Base-by-base conservation (phyloP, 1,140 invertebrate species). In the Lordiphosa mommai region DNA sequence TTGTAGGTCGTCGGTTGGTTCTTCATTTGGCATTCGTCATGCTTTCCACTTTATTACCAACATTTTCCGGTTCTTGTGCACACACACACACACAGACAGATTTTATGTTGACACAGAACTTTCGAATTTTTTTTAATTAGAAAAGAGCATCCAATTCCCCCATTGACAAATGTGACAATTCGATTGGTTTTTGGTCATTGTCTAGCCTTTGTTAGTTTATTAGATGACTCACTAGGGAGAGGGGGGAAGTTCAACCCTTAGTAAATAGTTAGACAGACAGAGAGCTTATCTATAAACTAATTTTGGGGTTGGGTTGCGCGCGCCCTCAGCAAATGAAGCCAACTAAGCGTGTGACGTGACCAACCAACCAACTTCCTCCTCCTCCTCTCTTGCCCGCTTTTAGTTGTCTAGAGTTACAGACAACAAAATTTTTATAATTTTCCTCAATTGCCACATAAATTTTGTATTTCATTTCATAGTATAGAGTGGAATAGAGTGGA, bases 311-410 rank as follows among this genome's bases (percentile, higher is more conserved):
- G 61, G 61, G 52, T 23, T 23, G 47, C 64, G 59, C 32, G 47
- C 64, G 53, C 44, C 64, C 37, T 50, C 16, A 37, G 60, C 47
- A 43, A 79, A 77, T 71, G 76, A 80, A 80, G 77, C 76, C 76
- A 80, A 71, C 76, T 55, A 82, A 80, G 66, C 76, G 74, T 80
- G 74, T 61, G 74, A 80, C 74, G 63, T 69, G 64, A 68, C 64
- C 40, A 49, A 4, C 40, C 16, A 12, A 34, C 36, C 30, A 63
- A 10, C 38, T 33, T 23, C 40, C 17, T 36, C 49, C 43, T 20
- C 32, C 34, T 36, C 51, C 51, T 48, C 46, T 17, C 9, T 33
- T 50, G 61, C 41, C 34, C 23, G 8, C 5, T 12, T 4, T 27
- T n/a, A 13, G 2, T 40, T 23, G 51, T 65, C 65, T 74, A 64